These are phyloP conservation scores for Drosophila formosana DNA, from an alignment of 2,888 invertebrate species.

Conservation along the genomic window DNA sequence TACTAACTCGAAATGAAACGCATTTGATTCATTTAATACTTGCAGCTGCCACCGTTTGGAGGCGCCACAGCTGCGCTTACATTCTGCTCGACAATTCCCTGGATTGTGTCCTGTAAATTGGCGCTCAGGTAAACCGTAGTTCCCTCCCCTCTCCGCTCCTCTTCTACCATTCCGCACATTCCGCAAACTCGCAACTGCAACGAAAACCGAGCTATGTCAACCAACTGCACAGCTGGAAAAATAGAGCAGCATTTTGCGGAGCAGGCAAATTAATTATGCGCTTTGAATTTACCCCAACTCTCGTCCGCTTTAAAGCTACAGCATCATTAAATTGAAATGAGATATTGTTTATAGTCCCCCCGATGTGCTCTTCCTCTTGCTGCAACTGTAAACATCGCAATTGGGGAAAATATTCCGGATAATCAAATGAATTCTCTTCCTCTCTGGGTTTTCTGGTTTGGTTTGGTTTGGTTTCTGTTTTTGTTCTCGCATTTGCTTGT, in stretches of 20 bases:
- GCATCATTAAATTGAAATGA: conserved; percentile 76
- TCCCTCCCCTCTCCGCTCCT: neutral
- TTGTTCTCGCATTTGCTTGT: conserved; percentile 54
- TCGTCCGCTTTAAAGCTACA: conserved; percentile 30
- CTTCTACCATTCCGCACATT: neutral
- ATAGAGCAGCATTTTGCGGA: conserved; percentile 4
- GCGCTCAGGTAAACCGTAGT: conserved; percentile 61
- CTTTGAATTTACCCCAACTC: conserved; percentile 47
- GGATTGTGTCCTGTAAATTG: conserved; percentile 75
- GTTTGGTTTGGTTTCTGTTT: conserved; percentile 32
- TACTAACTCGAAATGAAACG: conserved; percentile 22
- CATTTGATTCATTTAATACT: conserved; percentile 45
- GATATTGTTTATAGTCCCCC: conserved; percentile 56
- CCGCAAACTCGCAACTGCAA: neutral
- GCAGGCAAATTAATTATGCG: conserved; percentile 74
- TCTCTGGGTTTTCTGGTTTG: conserved; percentile 9
- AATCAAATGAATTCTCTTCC: conserved; percentile 60
- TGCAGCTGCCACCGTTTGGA: conserved; percentile 74
- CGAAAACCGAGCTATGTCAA: conserved; percentile 15
- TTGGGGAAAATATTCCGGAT: conserved; percentile 53
- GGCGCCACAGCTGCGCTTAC: conserved; percentile 81
- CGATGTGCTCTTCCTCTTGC: conserved; percentile 1
- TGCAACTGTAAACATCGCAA: conserved; percentile 64
- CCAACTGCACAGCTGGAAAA: conserved; percentile 16
- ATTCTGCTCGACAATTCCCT: conserved; percentile 79